phyloP scores from a whole-genome alignment of 1,140 invertebrate species.

The Drosophila asahinai region DNA sequence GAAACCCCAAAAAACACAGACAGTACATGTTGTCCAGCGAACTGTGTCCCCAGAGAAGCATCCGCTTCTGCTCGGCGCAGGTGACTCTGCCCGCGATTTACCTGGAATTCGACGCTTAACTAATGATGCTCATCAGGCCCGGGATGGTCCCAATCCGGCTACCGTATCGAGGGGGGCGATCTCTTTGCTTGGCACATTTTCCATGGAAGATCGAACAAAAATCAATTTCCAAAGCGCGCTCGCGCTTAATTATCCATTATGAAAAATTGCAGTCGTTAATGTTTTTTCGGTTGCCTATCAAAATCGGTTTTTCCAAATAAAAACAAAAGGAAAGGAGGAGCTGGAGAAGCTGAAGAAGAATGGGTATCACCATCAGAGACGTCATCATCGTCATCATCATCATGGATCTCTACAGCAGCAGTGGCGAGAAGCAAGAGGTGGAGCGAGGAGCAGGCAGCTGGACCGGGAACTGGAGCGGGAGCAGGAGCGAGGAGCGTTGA shows the following conservation, averaged over 20 bases:
- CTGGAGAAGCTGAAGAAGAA: conserved; percentile 11
- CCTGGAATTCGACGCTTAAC: conserved; percentile 83
- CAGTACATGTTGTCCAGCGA: conserved; percentile 70
- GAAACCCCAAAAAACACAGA: conserved; percentile 13
- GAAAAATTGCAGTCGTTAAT: conserved; percentile 78
- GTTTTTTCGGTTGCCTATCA: conserved; percentile 51
- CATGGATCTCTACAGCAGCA: conserved; percentile 3
- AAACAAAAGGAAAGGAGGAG: conserved; percentile 1
- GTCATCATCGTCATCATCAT: conserved; percentile 21
- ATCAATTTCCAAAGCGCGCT: conserved; percentile 50
- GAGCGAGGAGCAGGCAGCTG: conserved; percentile 5
- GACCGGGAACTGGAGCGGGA: not conserved
- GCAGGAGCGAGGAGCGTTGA: conserved; percentile 24
- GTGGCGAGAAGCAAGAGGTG: conserved; percentile 6
- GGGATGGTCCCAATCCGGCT: conserved; percentile 60
- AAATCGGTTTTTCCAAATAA: conserved; percentile 67
- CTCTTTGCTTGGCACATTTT: conserved; percentile 37
- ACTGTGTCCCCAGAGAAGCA: conserved; percentile 70
- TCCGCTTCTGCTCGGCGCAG: conserved; percentile 36
- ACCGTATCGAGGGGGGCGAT: conserved; percentile 63
- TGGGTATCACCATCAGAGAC: conserved; percentile 24
- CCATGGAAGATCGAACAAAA: conserved; percentile 54
- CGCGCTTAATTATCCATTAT: conserved; percentile 77
- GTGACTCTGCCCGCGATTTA: conserved; percentile 67
- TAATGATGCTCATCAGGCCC: conserved; percentile 82